Evolutionary conservation across 2,888 invertebrate genomes (phyloP), one percentile per base, ranked within the genome.

Genomic region (Saturnia pavonia): DNA sequence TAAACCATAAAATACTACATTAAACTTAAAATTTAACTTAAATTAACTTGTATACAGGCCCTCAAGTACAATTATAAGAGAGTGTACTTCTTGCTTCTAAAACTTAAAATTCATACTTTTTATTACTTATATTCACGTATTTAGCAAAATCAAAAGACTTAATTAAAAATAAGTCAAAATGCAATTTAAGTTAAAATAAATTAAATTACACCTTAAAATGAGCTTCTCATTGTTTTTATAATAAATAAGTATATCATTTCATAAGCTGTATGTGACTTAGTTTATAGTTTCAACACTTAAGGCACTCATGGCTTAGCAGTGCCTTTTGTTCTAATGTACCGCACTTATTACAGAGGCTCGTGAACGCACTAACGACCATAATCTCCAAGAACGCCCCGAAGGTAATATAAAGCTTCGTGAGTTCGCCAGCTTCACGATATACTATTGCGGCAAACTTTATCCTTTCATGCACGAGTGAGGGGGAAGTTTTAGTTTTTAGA

Each of bases 321-420:
- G 76, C 76, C 77, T 79, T 83, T 82, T 80, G 79, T 82, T 81
- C 76, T 82, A 77, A 79, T 77, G 77, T 77, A 40, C 71, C 74
- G 76, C 71, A 70, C 65, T 69, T 73, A 74, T 74, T 81, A 72
- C 70, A 78, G 72, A 77, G 77, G 65, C 19, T 73, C 76, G 73
- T 78, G 80, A 79, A 83, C 77, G 77, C 78, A 82, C 81, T 82
- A 83, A 79, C 78, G 78, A 77, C 74, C 77, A 82, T 83, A 84
- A 83, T 83, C 82, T 86, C 78, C 73, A 74, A 82, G 78, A 79
- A 80, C 79, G 73, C 85, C 82, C 83, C 34, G 71, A 72, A 82
- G 85, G 87, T 82, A 82, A 83, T 84, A 85, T 83, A 79, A 82
- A 75, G 73, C 76, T 63, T 79, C 74, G 72, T 80, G 81, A 83